Evolutionary conservation across 1,140 invertebrate genomes (phyloP), one percentile per base, ranked within the genome.

Genomic region (Parasteatoda tepidariorum): DNA sequence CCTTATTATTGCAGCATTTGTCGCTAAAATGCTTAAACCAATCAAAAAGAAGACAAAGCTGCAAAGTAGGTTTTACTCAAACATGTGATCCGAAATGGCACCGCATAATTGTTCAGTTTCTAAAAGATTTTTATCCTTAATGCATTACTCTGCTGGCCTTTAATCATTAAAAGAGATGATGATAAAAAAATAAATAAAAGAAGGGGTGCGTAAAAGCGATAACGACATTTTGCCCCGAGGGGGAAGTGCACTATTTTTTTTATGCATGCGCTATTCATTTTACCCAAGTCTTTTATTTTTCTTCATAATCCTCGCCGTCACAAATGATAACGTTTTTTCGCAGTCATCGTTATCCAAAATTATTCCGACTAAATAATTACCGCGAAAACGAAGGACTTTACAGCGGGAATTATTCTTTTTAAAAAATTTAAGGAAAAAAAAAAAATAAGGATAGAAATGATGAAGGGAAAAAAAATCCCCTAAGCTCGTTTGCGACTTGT

Each of bases 121-220:
- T 62, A 30, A 61, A 48, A 82, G 66, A 79, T 57, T 79, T 71
- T 71, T 62, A 71, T 71, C 78, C 55, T 9, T 70, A 82, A 70
- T 82, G 48, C 78, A 82, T 82, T 82, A 82, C 48, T 28, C 61
- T 48, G n/a, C 57, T 59, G 61, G 78, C 30, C 78, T 82, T 67
- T 82, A 82, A 82, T 82, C 66, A 82, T 82, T 82, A 82, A 71
- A 82, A 82, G n/a, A n/a, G n/a, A n/a, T n/a, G n/a, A n/a, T n/a
- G n/a, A n/a, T n/a, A n/a, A n/a, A n/a, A n/a, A n/a, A n/a, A n/a
- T n/a, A 48, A 82, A 82, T 67, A 82, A 82, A 71, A 41, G 33
- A 41, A 68, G 30, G 15, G 66, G 33, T 64, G 66, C 78, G 57
- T 71, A 82, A 82, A 82, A 82, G 78, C 78, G 78, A 82, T 82